Evolutionary conservation across 2,888 invertebrate genomes (phyloP), one percentile per base, ranked within the genome.

Genomic region (Balanococcus diminutus): DNA sequence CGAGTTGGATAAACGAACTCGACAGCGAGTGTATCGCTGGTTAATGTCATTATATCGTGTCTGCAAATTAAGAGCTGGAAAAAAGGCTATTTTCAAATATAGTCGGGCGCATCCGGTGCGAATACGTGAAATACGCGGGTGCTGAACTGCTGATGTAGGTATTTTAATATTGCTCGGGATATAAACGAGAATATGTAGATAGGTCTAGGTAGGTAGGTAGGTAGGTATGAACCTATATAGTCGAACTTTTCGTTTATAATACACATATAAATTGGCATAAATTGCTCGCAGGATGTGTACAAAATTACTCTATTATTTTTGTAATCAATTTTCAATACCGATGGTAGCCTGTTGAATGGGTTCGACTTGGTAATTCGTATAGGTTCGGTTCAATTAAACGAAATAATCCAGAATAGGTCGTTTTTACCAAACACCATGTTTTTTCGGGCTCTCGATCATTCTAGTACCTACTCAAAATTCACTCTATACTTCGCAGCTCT

Each of bases 271-370:
- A 61, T 67, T 25, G 28, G 28, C 4, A 67, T 28, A 67, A 22
- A 67, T 67, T 28, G 61, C 25, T 28, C 9, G 28, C 25, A 67
- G 61, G 61, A 28, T 28, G 3, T 67, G 61, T 1, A 14, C 28
- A 67, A 67, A 67, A 67, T 67, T 28, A 11, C 14, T 67, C 28
- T 67, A 67, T 67, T 67, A 67, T 67, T 67, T 67, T 67, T 67
- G 61, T 67, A 67, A 67, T 67, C 61, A 67, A 67, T 67, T 67
- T 67, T 67, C 61, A 9, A 67, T 67, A 51, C 19, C 8, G n/a
- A 36, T 51, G 8, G 14, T 42, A n/a, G 61, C 61, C 61, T 67
- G 61, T 67, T 67, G 61, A 67, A 67, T 67, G 61, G 0, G n/a
- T 67, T 56, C 11, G 28, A 25, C 14, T 25, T n/a, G n/a, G n/a